Base-by-base conservation (phyloP, 2,113 vertebrate species). In the Xenopus laevis region DNA sequence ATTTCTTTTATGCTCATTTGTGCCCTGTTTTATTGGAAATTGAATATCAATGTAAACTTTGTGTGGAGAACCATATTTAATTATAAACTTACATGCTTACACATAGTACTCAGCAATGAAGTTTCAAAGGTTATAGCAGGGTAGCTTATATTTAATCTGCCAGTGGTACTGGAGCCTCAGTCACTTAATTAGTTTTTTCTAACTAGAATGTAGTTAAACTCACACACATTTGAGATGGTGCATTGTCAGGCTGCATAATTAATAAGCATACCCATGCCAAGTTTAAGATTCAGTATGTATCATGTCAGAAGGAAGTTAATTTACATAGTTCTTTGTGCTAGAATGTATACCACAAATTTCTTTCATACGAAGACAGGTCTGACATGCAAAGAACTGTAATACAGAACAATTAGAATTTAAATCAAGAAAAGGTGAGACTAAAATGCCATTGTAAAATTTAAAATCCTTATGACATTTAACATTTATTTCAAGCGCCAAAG, bases 351-450 rank as follows among this genome's bases (percentile, higher is more conserved):
- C 58, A 60, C 58, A 23, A 60, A 27, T 60, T 67, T 67, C 45
- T 23, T 50, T 45, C 18, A 44, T 52, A 17, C 21, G 6, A 50
- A 23, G 46, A 7, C 12, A 46, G 63, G 33, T 65, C 15, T 65
- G 63, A 63, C 63, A 65, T 18, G n/a, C 33, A 46, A n/a, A 23
- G 65, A 67, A 50, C 46, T 50, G 65, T 47, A 67, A 18, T 23
- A 67, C n/a, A 46, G 65, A 50, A 67, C 65, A 47, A 67, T 67
- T 67, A 18, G 65, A 67, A 45, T 67, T 67, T 67, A 50, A 67
- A 67, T 67, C 45, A 50, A 20, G 18, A 45, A 50, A 67, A 47
- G 46, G 65, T 67, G 65, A 50, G 45, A 50, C 20, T 50, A 50
- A 67, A 67, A 67, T 67, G 46, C 46, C 65, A 67, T 23, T 52